Percentiles rank a stretch among this genome's conserved stretches.
These are phyloP conservation scores for Drosophila infuscata DNA, from an alignment of 2,888 invertebrate genomes.

Conservation along the genomic window DNA sequence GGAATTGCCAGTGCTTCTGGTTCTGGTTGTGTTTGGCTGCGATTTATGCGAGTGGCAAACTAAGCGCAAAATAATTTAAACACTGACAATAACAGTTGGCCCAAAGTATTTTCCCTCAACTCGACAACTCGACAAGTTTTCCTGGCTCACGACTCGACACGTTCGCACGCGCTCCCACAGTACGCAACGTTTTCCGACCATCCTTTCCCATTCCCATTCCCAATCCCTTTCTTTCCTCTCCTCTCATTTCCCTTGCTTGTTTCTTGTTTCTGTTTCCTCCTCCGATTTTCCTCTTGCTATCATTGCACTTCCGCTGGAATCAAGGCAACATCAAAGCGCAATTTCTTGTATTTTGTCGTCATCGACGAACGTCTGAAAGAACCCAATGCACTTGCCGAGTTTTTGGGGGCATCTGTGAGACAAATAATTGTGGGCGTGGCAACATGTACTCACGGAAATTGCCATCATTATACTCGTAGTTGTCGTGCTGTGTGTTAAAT, in stretches of 20 bases:
- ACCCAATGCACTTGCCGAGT: conserved; percentile 23
- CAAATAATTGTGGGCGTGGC: conserved; percentile 36
- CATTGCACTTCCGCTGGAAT: conserved; percentile 78
- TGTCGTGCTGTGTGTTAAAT: conserved; percentile 75
- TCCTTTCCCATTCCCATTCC: not conserved
- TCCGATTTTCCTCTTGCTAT: conserved; percentile 52
- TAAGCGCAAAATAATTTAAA: conserved; percentile 81
- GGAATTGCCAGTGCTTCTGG: conserved; percentile 15
- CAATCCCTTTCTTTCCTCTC: not conserved
- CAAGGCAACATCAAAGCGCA: conserved; percentile 73
- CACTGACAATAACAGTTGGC: conserved; percentile 80
- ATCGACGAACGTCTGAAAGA: conserved; percentile 48
- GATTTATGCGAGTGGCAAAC: conserved; percentile 78
- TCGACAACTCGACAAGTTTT: conserved; percentile 78
- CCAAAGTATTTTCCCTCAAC: conserved; percentile 65
- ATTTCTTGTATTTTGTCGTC: conserved; percentile 77
- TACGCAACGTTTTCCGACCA: conserved; percentile 41
- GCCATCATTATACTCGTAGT: conserved; percentile 74
- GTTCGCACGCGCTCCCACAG: conserved; percentile 69
- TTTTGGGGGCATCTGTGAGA: conserved; percentile 32
- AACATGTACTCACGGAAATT: conserved; percentile 81
- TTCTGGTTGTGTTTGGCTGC: conserved; percentile 48
- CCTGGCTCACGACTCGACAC: conserved; percentile 74
- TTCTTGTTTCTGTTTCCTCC: conserved; percentile 25
- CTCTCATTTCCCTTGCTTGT: not conserved